Evolutionary conservation across 2,888 invertebrate species (phyloP).

Genomic region (Autographa pulchrina): DNA sequence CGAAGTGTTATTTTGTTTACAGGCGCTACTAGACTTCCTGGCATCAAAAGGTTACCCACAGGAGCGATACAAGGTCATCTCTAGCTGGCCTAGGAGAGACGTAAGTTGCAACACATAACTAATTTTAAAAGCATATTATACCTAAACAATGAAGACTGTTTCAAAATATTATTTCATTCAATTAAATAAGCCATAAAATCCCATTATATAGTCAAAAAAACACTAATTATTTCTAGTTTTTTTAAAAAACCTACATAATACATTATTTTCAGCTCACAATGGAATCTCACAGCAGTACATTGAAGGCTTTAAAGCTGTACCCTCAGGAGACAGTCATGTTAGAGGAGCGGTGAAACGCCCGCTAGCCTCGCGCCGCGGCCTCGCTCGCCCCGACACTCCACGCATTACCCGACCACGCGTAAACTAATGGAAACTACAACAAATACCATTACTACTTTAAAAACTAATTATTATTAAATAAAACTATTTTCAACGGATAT

Average conservation of each 20-base stretch:
- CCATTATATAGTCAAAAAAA: too few species aligned
- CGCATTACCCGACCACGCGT: conserved; percentile 3
- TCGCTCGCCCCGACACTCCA: conserved; percentile 12
- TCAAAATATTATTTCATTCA: too few species aligned
- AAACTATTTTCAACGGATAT: too few species aligned
- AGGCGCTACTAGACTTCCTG: conserved; percentile 95
- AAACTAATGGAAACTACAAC: background rate
- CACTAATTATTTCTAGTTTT: too few species aligned
- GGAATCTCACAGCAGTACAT: conserved; percentile 92
- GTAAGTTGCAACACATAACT: conserved; percentile 90
- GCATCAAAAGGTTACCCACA: conserved; percentile 96
- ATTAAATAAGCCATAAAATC: too few species aligned
- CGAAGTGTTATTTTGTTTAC: conserved; percentile 71
- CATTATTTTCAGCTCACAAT: conserved; percentile 91
- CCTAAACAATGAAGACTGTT: too few species aligned
- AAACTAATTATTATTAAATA: background rate
- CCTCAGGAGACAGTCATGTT: conserved; percentile 98
- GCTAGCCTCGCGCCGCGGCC: conserved; percentile 33
- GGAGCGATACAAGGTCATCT: conserved; percentile 96
- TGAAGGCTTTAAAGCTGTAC: conserved; percentile 95
- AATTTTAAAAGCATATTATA: background rate
- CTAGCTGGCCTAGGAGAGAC: conserved; percentile 98
- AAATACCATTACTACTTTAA: background rate
- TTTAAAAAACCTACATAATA: background rate
- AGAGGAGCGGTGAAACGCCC: conserved; percentile 94